Base-by-base conservation (phyloP, 2,797 vertebrate species). In the Hipposideros larvatus region DNA sequence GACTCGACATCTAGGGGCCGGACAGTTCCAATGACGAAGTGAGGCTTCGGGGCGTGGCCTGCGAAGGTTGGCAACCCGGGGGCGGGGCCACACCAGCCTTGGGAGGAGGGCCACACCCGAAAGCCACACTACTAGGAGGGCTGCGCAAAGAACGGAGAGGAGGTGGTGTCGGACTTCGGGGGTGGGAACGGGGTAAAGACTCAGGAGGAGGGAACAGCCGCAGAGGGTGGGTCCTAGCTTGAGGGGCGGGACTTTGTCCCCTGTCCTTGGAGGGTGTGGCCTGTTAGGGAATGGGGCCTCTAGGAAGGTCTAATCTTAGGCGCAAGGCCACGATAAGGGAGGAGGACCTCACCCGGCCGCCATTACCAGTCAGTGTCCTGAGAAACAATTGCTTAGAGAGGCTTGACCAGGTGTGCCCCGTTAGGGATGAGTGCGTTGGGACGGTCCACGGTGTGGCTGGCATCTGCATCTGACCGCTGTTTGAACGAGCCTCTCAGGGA, bases 111-210 rank as follows among this genome's bases (percentile, higher is more conserved):
- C 22, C 78, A 21, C 73, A 14, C 34, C 41, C 18, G 28, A 24
- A 1, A 31, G 73, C 19, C 19, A 1, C 28, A 0, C 0, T 0
- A 0, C 0, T 0, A 4, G 31, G 0, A 5, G 0, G 22, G 51
- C 82, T 0, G 4, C 18, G 13, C 0, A 4, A 66, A 24, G 24
- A 83, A 24, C 5, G 0, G 0, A 14, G 7, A n/a, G 57, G 37
- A 43, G 46, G 18, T 0, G 2, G 2, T 31, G 34, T 59, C 14
- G 0, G 43, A 24, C 63, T 22, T 70, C n/a, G 1, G 0, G n/a
- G n/a, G 66, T 11, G 31, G 34, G 10, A 24, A 22, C 19, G 5
- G 46, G 18, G 14, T 1, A 55, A 86, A 61, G 48, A 34, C 34
- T 19, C 65, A 14, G 34, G 11, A 65, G 51, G 37, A 26, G 0